Base-by-base conservation (phyloP, 37 sponge, comb jelly and placozoan genomes). In the Amphimedon queenslandica region DNA sequence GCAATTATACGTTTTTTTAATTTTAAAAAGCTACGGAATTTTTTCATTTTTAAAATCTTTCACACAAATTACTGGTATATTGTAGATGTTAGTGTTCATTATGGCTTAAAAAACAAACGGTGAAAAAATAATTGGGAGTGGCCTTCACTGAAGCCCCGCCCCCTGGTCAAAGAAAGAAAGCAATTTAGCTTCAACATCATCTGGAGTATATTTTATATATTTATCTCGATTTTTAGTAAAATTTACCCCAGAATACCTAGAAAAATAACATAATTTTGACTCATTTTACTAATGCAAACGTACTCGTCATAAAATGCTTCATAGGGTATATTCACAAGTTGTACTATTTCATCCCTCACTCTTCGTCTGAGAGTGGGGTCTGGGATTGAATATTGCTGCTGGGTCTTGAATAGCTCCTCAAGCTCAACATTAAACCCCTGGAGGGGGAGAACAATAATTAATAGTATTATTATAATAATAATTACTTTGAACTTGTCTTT, bases 201-300 rank as follows among this genome's bases (percentile, higher is more conserved):
- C 85, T 18, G 88, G 88, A 36, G 77, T 70, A 58, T 87, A 87
- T 51, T 90, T 90, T n/a, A 96, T 28, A 47, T 96, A 96, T 37
- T 96, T 96, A 3, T 93, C 94, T 4, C 83, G 88, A 40, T 96
- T 89, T 76, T 93, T 89, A 1, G 97, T 96, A 61, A 96, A 96
- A 16, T 51, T 40, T 23, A 67, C 55, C 29, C 43, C 40, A 31
- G 76, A 57, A 84, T 86, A 84, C 31, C 94, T 93, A 66, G 30
- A 66, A 73, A 24, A 55, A 51, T 34, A 35, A 66, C 3, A 23
- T 25, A 11, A 3, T 57, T 18, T 32, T 58, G 20, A 2, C 21
- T 23, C 23, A 33, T 13, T 28, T n/a, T 25, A 23, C 68, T 0
- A 2, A 35, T 10, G 67, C 5, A 13, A 13, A 70, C 89, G 69